Base-by-base conservation (phyloP, 2,113 vertebrate genomes). In the Caloenas nicobarica region DNA sequence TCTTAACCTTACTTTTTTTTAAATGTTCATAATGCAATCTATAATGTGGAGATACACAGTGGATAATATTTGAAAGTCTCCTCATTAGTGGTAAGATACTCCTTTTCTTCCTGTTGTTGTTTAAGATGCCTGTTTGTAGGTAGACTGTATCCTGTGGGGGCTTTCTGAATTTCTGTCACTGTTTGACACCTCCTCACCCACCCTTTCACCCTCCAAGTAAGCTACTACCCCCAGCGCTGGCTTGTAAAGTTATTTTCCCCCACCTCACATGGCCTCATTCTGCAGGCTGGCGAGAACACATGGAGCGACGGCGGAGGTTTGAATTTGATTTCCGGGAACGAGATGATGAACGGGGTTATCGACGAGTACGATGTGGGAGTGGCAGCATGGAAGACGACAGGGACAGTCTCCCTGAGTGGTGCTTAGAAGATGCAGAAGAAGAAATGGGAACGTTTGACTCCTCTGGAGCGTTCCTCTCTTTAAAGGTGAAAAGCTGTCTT, bases 381-480 rank as follows among this genome's bases (percentile, higher is more conserved):
- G 99, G 99, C 81, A 99, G 99, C 96, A 97, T 99, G 91, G 99
- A 99, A 1, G 99, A 99, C 1, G 99, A 99, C 95, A 98, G 99
- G 95, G 99, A 99, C 95, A 99, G 98, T 87, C 98, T 99, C 86
- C 99, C 99, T 1, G 99, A 99, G 94, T 99, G 99, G 99, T 99
- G 99, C 89, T 98, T 99, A 78, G 99, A 99, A 92, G 99, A 99
- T 19, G 99, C 99, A 0, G 99, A 99, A 17, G 99, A 99, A 91
- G 99, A 99, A 95, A 99, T 99, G 42, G 99, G 99, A 92, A 99
- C 99, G 1, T 99, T 99, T 79, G 99, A 99, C 95, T 99, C 99
- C 4, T 99, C 99, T 7, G 99, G 99, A 88, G 99, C 99, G 0
- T 99, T 99, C 96, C 98, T 99, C 15, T 99, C 99, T 77, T 97